These are phyloP conservation scores for Meloidogyne floridensis DNA, from an alignment of 1,140 invertebrate species.

Conservation along the genomic window DNA sequence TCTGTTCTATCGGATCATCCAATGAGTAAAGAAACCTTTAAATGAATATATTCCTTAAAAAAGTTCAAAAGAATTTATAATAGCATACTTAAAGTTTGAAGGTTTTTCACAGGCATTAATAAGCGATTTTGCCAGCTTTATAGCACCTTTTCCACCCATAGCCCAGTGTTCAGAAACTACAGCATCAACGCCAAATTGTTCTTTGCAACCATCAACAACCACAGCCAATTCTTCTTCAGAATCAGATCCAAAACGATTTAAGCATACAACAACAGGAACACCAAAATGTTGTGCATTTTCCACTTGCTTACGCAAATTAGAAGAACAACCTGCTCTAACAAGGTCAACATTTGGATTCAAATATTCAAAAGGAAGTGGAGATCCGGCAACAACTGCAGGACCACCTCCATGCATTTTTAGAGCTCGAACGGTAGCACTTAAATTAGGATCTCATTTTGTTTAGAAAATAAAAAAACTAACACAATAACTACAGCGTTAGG, in stretches of 20 bases:
- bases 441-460: neutral
- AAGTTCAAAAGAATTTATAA: neutral
- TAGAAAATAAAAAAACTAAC: neutral
- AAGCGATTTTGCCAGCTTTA: slow-evolving; percentile 82
- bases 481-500: slow-evolving; percentile 91
- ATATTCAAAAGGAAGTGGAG: slow-evolving; percentile 81
- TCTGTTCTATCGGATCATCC: slow-evolving; percentile 77
- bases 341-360: slow-evolving; percentile 82
- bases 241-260: slow-evolving; percentile 85
- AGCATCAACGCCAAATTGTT: slow-evolving; percentile 78
- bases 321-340: slow-evolving; percentile 79
- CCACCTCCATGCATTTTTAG: slow-evolving; percentile 99
- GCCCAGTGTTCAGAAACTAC: slow-evolving; percentile 88
- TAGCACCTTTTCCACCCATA: slow-evolving; percentile 83
- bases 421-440: slow-evolving; percentile 77
- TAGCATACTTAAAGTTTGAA: slow-evolving; percentile 68
- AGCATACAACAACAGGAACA: slow-evolving; percentile 89
- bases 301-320: slow-evolving; percentile 87
- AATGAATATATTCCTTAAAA: slow-evolving; percentile 18
- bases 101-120: slow-evolving; percentile 75
- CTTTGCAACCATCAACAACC: slow-evolving; percentile 75
- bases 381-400: slow-evolving; percentile 76
- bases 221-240: slow-evolving; percentile 81
- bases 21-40: slow-evolving; percentile 81
- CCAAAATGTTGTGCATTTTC: slow-evolving; percentile 86